These are phyloP conservation scores for Actinemys pallida DNA, from an alignment of 2,113 vertebrate species.

Conservation along the genomic window DNA sequence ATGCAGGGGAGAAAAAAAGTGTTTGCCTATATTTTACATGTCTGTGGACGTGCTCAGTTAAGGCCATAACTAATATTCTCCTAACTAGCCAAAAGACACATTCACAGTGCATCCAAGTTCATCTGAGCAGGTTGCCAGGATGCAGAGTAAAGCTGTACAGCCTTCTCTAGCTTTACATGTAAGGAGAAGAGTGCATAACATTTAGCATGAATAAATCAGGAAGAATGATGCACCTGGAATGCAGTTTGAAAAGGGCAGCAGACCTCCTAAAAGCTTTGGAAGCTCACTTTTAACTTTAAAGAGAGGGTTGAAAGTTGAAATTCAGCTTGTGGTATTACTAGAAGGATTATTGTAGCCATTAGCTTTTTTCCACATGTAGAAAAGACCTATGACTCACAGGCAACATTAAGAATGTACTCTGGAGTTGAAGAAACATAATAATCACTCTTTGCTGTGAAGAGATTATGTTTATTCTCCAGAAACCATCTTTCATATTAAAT, in stretches of 20 bases:
- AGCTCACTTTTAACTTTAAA: constrained; percentile 71
- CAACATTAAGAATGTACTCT: constrained; percentile 12
- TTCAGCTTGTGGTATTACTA: constrained; percentile 59
- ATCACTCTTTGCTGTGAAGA: constrained; percentile 10
- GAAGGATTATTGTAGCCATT: constrained; percentile 39
- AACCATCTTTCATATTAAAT: constrained; percentile 6
- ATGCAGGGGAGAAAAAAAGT: not conserved
- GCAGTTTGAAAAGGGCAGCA: constrained; percentile 76
- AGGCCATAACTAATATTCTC: not conserved
- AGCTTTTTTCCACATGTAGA: not conserved
- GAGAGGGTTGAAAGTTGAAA: constrained; percentile 66
- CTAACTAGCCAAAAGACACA: constrained; percentile 25
- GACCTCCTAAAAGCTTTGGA: constrained; percentile 74
- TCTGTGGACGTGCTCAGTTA: not conserved
- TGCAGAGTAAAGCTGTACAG: constrained; percentile 51
- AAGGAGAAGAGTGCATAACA: constrained; percentile 56
- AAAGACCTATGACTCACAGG: constrained; percentile 61
- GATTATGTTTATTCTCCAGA: constrained; percentile 34
- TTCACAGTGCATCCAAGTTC: not conserved
- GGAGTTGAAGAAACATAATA: constrained; percentile 45
- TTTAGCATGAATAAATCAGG: constrained; percentile 78
- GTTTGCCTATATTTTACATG: rapidly evolving
- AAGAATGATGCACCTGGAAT: constrained; percentile 73
- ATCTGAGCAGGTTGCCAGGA: constrained; percentile 41
- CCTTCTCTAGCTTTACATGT: constrained; percentile 42